Base-by-base conservation (phyloP, 2,888 invertebrate genomes). In the Lissocephala sabroskyi region DNA sequence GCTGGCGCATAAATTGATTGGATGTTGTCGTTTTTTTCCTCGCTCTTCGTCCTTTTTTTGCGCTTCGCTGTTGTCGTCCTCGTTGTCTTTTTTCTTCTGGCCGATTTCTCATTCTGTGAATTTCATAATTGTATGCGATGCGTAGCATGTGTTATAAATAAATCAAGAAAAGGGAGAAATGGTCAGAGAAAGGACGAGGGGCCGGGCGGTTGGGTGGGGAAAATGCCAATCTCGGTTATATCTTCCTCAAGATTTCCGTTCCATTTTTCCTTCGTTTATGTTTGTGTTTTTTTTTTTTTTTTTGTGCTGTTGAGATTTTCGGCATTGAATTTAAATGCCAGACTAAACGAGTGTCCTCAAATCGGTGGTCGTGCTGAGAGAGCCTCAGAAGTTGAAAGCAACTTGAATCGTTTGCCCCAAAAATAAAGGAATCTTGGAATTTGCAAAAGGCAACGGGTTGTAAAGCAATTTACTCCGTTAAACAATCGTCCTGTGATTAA, bases 11-110 rank as follows among this genome's bases (percentile, higher is more conserved):
- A 74, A 73, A 73, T 73, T 71, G 74, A 73, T 71, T 74, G 71
- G 68, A 73, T 73, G 71, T 71, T 74, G 74, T 74, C 73, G 73
- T 66, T 74, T 71, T 71, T 73, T 70, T 63, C n/a, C n/a, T n/a
- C 70, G 66, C 73, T 65, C 62, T 73, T 50, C 48, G 47, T 62
- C 56, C 68, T 45, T 47, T 50, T 11, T 17, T 13, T 35, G 16
- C 16, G 2, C 35, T 41, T 50, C 59, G 49, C 55, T 54, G 56
- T 42, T 36, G 39, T 43, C 36, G 43, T 35, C 46, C 16, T 42
- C 44, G 28, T 50, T 37, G 16, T 48, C 46, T 45, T 45, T 37
- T 18, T 45, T 49, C 29, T 41, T 36, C n/a, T 35, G 41, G 49
- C 16, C 37, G 42, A 26, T 51, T 44, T 32, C 33, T 42, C 52